Evolutionary conservation across 2,113 vertebrate genomes (phyloP).

Genomic region (Pogona vitticeps): DNA sequence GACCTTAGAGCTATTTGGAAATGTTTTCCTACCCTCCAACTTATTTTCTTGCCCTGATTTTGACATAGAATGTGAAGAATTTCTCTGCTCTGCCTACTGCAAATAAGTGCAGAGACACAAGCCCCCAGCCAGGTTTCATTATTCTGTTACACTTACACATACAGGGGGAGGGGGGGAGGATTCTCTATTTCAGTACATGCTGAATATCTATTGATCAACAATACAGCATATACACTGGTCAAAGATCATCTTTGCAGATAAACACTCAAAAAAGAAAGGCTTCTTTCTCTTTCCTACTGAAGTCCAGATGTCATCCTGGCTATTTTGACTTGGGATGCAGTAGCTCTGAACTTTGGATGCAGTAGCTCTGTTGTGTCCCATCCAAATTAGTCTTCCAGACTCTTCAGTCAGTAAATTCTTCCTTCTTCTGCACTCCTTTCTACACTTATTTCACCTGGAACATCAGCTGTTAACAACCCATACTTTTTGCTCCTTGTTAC

Average conservation of each 20-base stretch:
- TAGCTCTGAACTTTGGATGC: no score
- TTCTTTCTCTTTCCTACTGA: no score
- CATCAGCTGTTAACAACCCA: no score
- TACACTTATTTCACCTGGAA: no score
- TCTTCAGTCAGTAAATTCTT: no score
- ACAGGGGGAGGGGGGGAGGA: fast-evolving
- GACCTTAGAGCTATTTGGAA: not conserved
- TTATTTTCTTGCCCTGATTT: not conserved
- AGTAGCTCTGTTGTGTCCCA: no score
- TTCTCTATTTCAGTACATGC: not conserved
- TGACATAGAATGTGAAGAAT: not conserved
- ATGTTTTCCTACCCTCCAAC: not conserved
- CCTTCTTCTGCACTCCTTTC: no score
- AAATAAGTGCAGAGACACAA: not conserved
- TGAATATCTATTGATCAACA: not conserved
- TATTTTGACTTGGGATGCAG: no score
- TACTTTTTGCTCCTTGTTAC: no score
- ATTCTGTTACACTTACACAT: not conserved
- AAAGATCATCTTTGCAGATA: not conserved
- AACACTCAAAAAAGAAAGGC: not conserved
- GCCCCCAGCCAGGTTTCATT: not conserved
- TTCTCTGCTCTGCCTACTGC: not conserved
- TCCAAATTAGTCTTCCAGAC: no score
- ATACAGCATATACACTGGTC: not conserved
- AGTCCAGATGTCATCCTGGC: no score